These are phyloP conservation scores for Isichthys henryi DNA, from an alignment of 2,113 vertebrate species.

Conservation along the genomic window DNA sequence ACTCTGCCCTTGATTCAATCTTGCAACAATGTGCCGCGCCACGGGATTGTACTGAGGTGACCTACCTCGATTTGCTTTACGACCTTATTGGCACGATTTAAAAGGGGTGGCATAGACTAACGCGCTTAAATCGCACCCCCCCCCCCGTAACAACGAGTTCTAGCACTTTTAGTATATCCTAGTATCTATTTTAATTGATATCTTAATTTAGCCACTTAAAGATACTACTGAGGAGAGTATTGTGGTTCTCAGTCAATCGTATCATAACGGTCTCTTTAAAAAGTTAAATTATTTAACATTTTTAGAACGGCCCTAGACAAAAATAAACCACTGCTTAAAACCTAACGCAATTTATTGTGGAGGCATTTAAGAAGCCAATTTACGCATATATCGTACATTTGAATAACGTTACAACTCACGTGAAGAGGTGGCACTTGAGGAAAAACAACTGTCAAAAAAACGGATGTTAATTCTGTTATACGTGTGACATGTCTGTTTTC, in stretches of 20 bases:
- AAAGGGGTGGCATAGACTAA: not conserved
- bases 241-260: not conserved
- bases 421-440: not conserved
- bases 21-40: not conserved
- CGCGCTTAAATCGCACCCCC: not conserved
- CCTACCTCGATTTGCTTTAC: not conserved
- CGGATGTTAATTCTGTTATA: not conserved
- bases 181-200: not conserved
- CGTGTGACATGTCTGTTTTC: not conserved
- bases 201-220: not conserved
- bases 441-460: not conserved
- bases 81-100: not conserved
- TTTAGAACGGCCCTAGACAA: not conserved
- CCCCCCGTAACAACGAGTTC: not conserved
- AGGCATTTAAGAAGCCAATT: not conserved
- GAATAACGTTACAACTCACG: not conserved
- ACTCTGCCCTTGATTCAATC: not conserved
- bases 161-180: not conserved
- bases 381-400: not conserved
- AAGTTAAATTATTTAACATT: not conserved
- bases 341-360: not conserved
- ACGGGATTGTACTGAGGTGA: not conserved
- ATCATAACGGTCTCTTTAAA: not conserved
- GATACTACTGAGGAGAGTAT: not conserved
- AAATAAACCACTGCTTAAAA: not conserved